Percentiles rank a stretch among this genome's conserved stretches.
phyloP scores from a whole-genome alignment of 2,888 invertebrate genomes.

The Drosophila cyrtoloma region DNA sequence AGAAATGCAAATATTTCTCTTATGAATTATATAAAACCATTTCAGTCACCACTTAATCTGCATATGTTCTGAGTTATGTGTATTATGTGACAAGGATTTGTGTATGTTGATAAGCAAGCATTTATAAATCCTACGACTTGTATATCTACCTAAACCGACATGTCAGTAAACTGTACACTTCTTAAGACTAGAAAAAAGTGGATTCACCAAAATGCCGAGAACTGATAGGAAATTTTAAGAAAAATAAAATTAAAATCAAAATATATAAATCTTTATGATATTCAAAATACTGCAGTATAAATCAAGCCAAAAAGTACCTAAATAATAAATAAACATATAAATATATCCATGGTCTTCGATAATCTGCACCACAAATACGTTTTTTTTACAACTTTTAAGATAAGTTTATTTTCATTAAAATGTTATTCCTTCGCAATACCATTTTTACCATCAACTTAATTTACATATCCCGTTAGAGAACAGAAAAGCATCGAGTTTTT shows the following conservation, averaged over 20 bases:
- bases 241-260: background rate
- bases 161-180: background rate
- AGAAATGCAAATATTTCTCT: background rate
- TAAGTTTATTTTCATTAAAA: background rate
- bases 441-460: slow-evolving; percentile 3
- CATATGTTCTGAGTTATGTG: background rate
- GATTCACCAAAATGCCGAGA: background rate
- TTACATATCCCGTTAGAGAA: slow-evolving; percentile 3
- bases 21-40: slow-evolving; percentile 13
- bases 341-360: background rate
- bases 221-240: background rate
- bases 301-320: background rate
- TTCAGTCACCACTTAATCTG: slow-evolving; percentile 2
- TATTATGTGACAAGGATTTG: background rate
- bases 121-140: background rate
- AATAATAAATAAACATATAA: background rate
- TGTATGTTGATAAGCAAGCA: background rate
- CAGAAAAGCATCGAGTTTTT: background rate
- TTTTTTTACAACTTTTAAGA: background rate
- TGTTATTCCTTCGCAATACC: background rate
- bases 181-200: no score
- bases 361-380: background rate
- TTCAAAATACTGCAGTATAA: background rate
- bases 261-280: background rate
- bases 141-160: background rate